Evolutionary conservation across 2,888 invertebrate species (phyloP).

Genomic region (Emesis russula): DNA sequence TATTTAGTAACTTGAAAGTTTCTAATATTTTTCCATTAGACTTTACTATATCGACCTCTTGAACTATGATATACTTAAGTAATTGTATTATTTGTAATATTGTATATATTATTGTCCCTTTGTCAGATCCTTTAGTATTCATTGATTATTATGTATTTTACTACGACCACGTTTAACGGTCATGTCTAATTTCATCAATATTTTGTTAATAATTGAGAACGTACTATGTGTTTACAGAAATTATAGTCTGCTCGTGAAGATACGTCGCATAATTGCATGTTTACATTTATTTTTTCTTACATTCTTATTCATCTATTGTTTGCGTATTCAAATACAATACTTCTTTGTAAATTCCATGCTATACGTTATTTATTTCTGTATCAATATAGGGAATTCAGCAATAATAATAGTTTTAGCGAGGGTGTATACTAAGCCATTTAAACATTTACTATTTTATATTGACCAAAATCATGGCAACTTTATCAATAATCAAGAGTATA

Average conservation of each 20-base stretch:
- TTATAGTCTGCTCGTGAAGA: background rate
- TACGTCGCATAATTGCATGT: background rate
- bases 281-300: background rate
- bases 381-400: background rate
- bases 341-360: background rate
- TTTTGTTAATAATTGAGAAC: conserved; percentile 2
- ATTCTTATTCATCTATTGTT: background rate
- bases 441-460: background rate
- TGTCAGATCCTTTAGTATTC: no score
- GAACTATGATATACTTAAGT: no score
- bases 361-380: background rate
- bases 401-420: background rate
- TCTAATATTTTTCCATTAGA: no score
- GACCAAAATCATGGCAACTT: background rate
- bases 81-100: no score
- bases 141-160: background rate
- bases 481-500: background rate
- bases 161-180: background rate
- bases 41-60: no score
- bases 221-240: conserved; percentile 4
- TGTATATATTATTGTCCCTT: no score
- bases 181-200: background rate
- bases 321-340: background rate
- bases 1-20: no score
- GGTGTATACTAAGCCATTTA: background rate